A percentile compares a stretch with the other conserved stretches of the same genome.
These are phyloP conservation scores for Drosophila anomalata DNA, from an alignment of 2,888 invertebrate genomes.

Conservation along the genomic window DNA sequence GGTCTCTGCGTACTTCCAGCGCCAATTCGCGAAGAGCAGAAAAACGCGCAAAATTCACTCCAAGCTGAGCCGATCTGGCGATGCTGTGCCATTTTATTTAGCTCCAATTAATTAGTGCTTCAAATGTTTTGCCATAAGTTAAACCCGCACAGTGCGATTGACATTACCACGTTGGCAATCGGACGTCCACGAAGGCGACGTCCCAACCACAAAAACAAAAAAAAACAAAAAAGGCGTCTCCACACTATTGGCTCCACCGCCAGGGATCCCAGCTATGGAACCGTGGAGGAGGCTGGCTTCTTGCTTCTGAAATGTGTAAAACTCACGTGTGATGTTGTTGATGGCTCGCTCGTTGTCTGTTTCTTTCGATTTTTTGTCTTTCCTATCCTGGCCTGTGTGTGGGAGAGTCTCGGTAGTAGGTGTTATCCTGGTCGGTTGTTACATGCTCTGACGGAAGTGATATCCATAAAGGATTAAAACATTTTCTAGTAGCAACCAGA, in stretches of 20 bases:
- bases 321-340: slow-evolving; percentile 76
- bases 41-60: slow-evolving; percentile 44
- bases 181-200: slow-evolving; percentile 44
- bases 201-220: slow-evolving; percentile 33
- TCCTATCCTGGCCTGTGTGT: slow-evolving; percentile 24
- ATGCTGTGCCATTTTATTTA: slow-evolving; percentile 83
- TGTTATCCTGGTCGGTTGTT: slow-evolving; percentile 18
- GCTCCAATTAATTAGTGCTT: slow-evolving; percentile 84
- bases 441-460: slow-evolving; percentile 36
- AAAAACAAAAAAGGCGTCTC: slow-evolving; percentile 42
- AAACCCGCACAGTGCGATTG: slow-evolving; percentile 79
- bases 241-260: slow-evolving; percentile 1
- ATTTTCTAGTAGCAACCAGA: slow-evolving; percentile 42
- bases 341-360: slow-evolving; percentile 52
- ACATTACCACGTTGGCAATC: slow-evolving; percentile 75
- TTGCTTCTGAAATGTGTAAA: slow-evolving; percentile 76
- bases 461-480: slow-evolving; percentile 51
- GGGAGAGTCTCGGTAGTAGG: slow-evolving; percentile 26
- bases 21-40: slow-evolving; percentile 38
- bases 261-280: slow-evolving; percentile 2
- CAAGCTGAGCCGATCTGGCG: slow-evolving; percentile 40
- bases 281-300: slow-evolving; percentile 31
- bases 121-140: slow-evolving; percentile 84
- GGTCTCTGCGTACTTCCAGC: slow-evolving; percentile 53
- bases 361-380: slow-evolving; percentile 12